A percentile compares a stretch with the other conserved stretches of the same genome.
These are phyloP conservation scores for Pseudachorutes palmiensis DNA, from an alignment of 1,140 invertebrate species.

Conservation along the genomic window DNA sequence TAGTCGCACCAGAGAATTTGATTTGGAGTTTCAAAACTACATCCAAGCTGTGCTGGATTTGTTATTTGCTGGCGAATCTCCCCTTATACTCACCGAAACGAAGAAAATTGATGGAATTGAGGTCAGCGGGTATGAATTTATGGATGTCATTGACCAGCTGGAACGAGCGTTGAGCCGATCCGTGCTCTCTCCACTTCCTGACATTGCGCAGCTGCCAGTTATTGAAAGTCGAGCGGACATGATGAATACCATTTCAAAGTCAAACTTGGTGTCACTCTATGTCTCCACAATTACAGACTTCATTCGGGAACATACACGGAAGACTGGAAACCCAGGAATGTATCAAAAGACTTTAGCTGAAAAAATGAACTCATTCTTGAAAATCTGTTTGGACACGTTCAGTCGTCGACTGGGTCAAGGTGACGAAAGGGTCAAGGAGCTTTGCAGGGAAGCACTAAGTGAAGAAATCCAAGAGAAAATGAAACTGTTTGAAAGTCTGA, in stretches of 20 bases:
- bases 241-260: background rate
- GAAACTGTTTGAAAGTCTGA: background rate
- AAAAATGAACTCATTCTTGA: slow-evolving; percentile 6
- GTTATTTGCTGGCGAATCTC: background rate
- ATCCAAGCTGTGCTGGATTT: background rate
- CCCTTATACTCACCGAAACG: background rate
- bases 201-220: no score
- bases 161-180: background rate
- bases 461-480: background rate
- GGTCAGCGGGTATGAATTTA: background rate
- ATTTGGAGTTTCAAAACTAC: slow-evolving; percentile 4
- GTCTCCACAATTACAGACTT: background rate
- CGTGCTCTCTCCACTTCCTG: no score
- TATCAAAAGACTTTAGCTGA: slow-evolving; percentile 1
- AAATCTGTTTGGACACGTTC: background rate
- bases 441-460: background rate
- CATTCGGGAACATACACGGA: background rate
- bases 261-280: background rate
- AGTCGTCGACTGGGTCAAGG: background rate
- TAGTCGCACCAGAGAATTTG: background rate
- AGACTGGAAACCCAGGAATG: background rate
- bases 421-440: background rate
- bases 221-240: background rate
- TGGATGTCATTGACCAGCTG: slow-evolving; percentile 1
- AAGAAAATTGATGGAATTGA: background rate